Conservation (phyloP, 2,113 vertebrate genomes). For the Anoura caudifer region DNA sequence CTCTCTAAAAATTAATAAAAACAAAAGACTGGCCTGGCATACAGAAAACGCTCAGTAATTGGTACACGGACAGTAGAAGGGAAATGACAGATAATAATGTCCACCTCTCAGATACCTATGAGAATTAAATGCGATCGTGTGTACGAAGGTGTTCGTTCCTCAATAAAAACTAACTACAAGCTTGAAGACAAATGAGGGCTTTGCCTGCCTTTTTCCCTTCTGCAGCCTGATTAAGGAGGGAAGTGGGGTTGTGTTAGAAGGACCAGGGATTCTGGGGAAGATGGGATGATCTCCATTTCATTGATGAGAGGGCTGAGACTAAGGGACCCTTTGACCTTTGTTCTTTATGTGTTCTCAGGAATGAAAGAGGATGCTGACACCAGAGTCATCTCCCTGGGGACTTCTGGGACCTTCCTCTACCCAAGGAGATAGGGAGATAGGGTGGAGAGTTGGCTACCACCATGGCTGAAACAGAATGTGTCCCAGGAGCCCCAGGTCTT, state of each 20-base stretch:
- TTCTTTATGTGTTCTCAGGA: not conserved
- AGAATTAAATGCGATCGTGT: not conserved
- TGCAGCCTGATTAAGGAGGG: not conserved
- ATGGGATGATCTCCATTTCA: not conserved
- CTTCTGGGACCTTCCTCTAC: not conserved
- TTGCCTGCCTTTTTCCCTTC: not conserved
- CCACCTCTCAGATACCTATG: not conserved
- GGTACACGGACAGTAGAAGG: not conserved
- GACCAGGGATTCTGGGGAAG: not conserved
- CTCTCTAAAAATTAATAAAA: too few relatives aligned
- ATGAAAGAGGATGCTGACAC: not conserved
- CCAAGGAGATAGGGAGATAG: not conserved
- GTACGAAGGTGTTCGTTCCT: not conserved
- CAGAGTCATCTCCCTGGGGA: not conserved
- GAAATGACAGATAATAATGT: fast-evolving
- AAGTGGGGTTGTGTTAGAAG: not conserved
- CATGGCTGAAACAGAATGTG: not conserved
- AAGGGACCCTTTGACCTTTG: not conserved
- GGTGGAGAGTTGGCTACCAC: not conserved
- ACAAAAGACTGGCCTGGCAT: not conserved
- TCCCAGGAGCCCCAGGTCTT: not conserved
- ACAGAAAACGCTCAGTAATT: fast-evolving
- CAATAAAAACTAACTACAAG: not conserved
- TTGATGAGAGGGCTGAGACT: not conserved
- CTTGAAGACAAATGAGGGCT: not conserved